Evolutionary conservation across 2,797 vertebrate genomes (phyloP).

Genomic region (Rousettus madagascariensis): DNA sequence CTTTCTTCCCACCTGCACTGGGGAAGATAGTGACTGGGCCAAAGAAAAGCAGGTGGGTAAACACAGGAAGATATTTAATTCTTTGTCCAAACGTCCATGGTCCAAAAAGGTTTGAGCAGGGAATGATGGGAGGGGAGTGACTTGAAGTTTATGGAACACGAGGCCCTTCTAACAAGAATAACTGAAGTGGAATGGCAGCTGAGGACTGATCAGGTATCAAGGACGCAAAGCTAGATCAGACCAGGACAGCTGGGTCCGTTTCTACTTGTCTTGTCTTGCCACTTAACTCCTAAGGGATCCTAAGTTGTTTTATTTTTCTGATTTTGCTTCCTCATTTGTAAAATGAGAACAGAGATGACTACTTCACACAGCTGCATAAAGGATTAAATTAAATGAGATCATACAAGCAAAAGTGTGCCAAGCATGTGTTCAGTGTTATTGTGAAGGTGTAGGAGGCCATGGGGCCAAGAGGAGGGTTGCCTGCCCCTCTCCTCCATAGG

Average conservation of each 20-base stretch:
- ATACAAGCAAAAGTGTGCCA: fast-evolving
- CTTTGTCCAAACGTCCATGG: neutral
- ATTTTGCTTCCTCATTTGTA: neutral
- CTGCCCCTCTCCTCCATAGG: neutral
- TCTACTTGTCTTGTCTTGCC: neutral
- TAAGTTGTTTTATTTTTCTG: neutral
- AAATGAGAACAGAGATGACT: neutral
- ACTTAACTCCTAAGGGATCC: neutral
- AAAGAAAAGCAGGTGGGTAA: neutral
- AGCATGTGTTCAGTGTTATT: fast-evolving
- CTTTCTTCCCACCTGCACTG: neutral
- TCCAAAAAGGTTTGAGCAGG: neutral
- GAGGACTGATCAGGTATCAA: neutral
- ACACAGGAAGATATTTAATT: neutral
- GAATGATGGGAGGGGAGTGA: neutral
- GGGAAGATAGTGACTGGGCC: neutral
- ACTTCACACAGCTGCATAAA: neutral
- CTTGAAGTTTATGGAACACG: neutral
- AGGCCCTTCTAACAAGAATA: neutral
- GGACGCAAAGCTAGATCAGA: fast-evolving
- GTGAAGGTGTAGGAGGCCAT: neutral
- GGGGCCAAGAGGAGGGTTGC: neutral
- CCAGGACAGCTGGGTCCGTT: neutral
- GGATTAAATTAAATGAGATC: neutral
- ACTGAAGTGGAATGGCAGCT: neutral